These are phyloP conservation scores for Lasioglossum oenotherae DNA, from an alignment of 2,888 invertebrate species.

Conservation along the genomic window DNA sequence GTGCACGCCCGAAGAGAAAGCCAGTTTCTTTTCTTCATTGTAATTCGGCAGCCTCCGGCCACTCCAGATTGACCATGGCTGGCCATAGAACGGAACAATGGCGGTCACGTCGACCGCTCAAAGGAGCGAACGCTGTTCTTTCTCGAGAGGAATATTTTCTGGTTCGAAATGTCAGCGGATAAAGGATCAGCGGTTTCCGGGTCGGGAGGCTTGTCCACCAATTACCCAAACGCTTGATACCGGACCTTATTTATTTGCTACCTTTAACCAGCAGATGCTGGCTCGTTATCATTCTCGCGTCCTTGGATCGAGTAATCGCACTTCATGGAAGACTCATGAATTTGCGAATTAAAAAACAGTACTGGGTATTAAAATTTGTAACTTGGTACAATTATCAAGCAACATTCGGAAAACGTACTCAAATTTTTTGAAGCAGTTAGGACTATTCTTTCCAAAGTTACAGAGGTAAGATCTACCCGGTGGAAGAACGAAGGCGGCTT, in stretches of 20 bases:
- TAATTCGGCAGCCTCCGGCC: constrained; percentile 66
- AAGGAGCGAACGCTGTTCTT: constrained; percentile 36
- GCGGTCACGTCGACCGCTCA: constrained; percentile 25
- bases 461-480: neutral
- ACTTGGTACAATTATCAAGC: neutral
- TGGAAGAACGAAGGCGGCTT: neutral
- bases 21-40: constrained; percentile 60
- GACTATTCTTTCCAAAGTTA: neutral
- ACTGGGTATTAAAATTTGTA: neutral
- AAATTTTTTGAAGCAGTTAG: neutral
- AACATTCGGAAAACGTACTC: neutral
- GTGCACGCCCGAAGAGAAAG: constrained; percentile 59
- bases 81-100: constrained; percentile 62
- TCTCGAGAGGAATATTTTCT: constrained; percentile 20
- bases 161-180: constrained; percentile 36
- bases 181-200: constrained; percentile 32
- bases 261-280: constrained; percentile 22
- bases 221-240: constrained; percentile 30
- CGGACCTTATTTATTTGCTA: constrained; percentile 1
- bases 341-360: no score
- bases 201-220: constrained; percentile 25
- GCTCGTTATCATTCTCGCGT: constrained; percentile 26
- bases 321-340: no score
- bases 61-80: constrained; percentile 53
- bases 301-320: neutral